phyloP scores from a whole-genome alignment of 2,888 invertebrate genomes.

The Steinernema scapterisci region DNA sequence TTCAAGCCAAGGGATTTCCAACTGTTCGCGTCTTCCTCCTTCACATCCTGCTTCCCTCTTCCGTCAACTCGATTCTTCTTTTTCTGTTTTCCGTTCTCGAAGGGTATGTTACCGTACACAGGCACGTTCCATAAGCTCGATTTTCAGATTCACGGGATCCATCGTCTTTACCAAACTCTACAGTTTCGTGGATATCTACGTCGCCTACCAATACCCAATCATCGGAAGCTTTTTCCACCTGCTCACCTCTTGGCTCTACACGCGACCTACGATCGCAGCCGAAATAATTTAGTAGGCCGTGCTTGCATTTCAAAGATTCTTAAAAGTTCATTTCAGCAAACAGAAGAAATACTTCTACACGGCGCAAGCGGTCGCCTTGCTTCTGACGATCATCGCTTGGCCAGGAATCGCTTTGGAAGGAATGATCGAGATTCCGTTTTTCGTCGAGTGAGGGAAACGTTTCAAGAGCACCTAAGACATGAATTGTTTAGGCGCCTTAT shows the following conservation, averaged over 20 bases:
- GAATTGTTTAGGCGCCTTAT: neutral
- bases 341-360: neutral
- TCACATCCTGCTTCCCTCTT: constrained; percentile 2
- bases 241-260: neutral
- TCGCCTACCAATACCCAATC: constrained; percentile 14
- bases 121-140: neutral
- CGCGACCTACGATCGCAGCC: neutral
- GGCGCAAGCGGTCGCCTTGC: neutral
- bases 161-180: neutral
- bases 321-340: neutral
- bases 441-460: too few relatives aligned
- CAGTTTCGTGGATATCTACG: constrained; percentile 15
- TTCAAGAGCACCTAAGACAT: too few relatives aligned
- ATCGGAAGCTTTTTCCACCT: constrained; percentile 8
- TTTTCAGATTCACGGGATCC: neutral
- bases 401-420: neutral
- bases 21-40: constrained; percentile 9
- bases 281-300: neutral
- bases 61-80: constrained; percentile 14
- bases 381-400: neutral
- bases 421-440: too few relatives aligned
- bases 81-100: neutral
- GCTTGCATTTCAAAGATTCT: neutral
- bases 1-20: neutral
- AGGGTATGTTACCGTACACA: neutral